A percentile compares a stretch with the other conserved stretches of the same genome.
Conservation (phyloP, 30 jellyfish, hydroid and myxozoan genomes). For the Hydractinia echinata region DNA sequence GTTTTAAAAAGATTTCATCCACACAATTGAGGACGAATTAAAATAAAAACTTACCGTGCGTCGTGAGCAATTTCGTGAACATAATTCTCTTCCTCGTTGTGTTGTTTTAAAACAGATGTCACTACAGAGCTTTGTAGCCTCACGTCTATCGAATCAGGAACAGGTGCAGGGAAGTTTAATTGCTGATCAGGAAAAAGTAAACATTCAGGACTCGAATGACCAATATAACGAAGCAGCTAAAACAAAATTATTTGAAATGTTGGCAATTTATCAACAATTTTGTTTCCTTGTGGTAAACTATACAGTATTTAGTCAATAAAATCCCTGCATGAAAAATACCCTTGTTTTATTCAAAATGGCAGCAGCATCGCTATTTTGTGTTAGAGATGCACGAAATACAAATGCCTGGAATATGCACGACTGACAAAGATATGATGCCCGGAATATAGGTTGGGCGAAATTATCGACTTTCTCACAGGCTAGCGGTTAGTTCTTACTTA, state of each 20-base stretch:
- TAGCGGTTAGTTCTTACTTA: too few species aligned
- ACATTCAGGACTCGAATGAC: conserved; percentile 96
- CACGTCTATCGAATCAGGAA: conserved; percentile 68
- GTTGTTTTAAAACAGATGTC: conserved; percentile 91
- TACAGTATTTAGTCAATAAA: too few species aligned
- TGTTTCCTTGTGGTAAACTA: neutral
- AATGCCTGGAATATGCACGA: too few species aligned
- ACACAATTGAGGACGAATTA: too few species aligned
- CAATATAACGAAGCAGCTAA: conserved; percentile 87
- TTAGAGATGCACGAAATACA: too few species aligned
- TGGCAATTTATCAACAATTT: neutral
- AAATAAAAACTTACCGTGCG: conserved; percentile 44
- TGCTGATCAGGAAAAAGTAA: conserved; percentile 86
- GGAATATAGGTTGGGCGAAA: too few species aligned
- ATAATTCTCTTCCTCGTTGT: conserved; percentile 94
- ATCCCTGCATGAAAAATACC: too few species aligned
- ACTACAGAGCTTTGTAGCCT: conserved; percentile 82
- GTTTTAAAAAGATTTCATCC: too few species aligned
- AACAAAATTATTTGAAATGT: neutral
- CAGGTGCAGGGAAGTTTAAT: conserved; percentile 92
- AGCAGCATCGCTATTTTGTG: too few species aligned
- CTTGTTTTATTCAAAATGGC: too few species aligned
- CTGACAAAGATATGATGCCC: too few species aligned
- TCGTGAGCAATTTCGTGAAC: conserved; percentile 85
- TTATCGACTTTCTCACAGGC: too few species aligned